These are phyloP conservation scores for Calypte anna DNA, from an alignment of 2,113 vertebrate genomes.

Conservation along the genomic window DNA sequence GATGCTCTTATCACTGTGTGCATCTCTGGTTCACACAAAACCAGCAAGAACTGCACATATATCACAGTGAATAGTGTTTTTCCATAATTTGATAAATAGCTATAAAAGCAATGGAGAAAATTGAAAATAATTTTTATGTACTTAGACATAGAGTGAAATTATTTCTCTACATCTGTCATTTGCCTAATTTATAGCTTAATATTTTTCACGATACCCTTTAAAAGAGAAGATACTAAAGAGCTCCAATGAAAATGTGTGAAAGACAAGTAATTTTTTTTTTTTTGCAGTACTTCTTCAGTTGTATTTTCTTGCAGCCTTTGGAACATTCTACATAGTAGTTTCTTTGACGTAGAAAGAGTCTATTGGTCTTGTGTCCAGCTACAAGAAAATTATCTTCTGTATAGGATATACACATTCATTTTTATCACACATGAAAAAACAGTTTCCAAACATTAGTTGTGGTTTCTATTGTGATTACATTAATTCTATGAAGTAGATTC, in stretches of 20 bases:
- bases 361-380: background rate
- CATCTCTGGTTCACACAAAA: background rate
- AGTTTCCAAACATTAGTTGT: background rate
- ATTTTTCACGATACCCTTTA: background rate
- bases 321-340: background rate
- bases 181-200: background rate
- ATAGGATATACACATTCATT: background rate
- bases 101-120: background rate
- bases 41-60: background rate
- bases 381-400: background rate
- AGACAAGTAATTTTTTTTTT: background rate
- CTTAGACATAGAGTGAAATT: background rate
- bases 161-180: background rate
- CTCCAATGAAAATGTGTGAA: background rate
- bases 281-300: background rate
- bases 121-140: background rate
- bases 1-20: background rate
- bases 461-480: background rate
- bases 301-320: background rate
- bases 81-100: fast-evolving
- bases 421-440: background rate
- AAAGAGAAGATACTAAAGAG: background rate
- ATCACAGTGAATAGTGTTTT: background rate
- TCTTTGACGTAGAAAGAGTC: background rate
- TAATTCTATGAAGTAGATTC: background rate